Base-by-base conservation (phyloP, 2,888 invertebrate species). In the Euspilapteryx auroguttella region DNA sequence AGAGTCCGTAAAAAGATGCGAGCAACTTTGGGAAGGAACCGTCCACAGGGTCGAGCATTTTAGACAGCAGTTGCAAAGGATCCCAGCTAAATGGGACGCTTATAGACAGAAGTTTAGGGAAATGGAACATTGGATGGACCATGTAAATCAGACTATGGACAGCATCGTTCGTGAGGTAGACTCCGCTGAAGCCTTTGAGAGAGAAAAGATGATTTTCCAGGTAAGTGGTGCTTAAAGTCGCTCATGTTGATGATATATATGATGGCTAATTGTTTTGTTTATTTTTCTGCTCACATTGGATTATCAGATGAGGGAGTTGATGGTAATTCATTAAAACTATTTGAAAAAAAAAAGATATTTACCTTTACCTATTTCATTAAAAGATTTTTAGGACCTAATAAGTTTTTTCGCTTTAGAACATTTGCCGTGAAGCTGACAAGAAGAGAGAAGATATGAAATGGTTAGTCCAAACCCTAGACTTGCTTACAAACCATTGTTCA, bases 381-480 rank as follows among this genome's bases (percentile, higher is more conserved):
- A n/a, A n/a, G n/a, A n/a, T n/a, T n/a, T n/a, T n/a, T n/a, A n/a
- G n/a, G n/a, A n/a, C n/a, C n/a, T n/a, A n/a, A n/a, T n/a, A n/a
- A 26, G 8, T 17, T 7, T 14, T 39, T 40, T 33, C 33, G 40
- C 56, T 61, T 3, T 68, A 94, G 94, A 85, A 83, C 56, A 89
- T 94, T 42, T 94, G 94, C 55, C 86, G 87, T 34, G 92, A 94
- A 68, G 93, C 94, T 20, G 94, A 95, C 54, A 81, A 81, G 33
- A 90, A 91, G 55, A 83, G 93, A 14, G 94, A 94, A 57, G 93
- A 94, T 46, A 94, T 95, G 87, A 94, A 94, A 53, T 94, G 94
- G 92, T 77, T 97, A 30, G 92, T 94, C 1, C 92, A 94, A 61
- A 91, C 90, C 9, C 66, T 96, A 28, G 94, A 96, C 47, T 86